Conservation (phyloP, 2,113 vertebrate genomes). For the Nothocercus julius region DNA sequence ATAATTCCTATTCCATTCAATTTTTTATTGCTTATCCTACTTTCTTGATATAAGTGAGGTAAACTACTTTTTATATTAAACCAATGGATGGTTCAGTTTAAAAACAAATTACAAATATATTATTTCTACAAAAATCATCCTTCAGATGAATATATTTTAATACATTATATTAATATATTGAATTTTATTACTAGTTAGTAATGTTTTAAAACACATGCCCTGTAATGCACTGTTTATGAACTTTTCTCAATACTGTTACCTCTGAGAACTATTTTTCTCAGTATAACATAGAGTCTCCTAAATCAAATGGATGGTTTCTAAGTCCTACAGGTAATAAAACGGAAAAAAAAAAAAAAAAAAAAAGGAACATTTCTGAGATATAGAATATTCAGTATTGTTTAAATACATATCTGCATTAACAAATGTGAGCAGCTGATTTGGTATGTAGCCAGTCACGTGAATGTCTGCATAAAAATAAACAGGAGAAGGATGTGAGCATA, state of each 20-base stretch:
- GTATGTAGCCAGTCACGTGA: background rate
- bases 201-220: background rate
- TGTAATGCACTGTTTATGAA: background rate
- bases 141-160: background rate
- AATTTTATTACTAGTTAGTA: background rate
- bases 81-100: background rate
- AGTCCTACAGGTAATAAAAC: background rate
- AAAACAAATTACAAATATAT: conserved; percentile 24
- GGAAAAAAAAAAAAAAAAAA: background rate
- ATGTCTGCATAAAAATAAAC: background rate
- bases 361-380: background rate
- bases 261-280: background rate
- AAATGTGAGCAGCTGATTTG: background rate
- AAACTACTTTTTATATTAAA: conserved; percentile 23
- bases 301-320: background rate
- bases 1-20: conserved; percentile 10
- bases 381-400: background rate
- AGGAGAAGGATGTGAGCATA: background rate
- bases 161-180: background rate
- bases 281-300: background rate
- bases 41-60: background rate
- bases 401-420: background rate
- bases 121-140: background rate
- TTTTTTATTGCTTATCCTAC: background rate
- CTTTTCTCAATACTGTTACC: background rate